Evolutionary conservation across 2,113 vertebrate species (phyloP), one percentile per base, ranked within the genome.

Genomic region (Jacana jacana): DNA sequence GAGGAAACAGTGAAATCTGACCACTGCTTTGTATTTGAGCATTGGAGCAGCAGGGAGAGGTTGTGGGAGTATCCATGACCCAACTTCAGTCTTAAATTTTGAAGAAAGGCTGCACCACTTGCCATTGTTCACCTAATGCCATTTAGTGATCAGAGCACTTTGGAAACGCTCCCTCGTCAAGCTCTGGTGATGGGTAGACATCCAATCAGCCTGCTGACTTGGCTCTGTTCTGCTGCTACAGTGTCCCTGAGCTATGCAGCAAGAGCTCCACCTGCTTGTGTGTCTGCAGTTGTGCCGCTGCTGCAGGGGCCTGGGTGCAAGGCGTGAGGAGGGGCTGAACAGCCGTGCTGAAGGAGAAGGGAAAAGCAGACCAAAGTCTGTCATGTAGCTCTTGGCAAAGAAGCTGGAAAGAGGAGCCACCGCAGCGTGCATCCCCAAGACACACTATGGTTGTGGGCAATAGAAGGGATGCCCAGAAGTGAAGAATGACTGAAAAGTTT

Each of bases 211-310:
- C 63, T 30, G 9, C 23, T 65, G 40, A 25, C 63, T 79, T 58
- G 35, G 48, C 52, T 75, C 22, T 78, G 10, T 46, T 42, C 8
- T 75, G 63, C 52, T 80, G 2, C 77, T 44, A 8, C 86, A 61
- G 54, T 4, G 7, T 70, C 73, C 10, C 28, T 78, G 28, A 54
- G 30, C 37, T 17, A 10, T 2, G 81, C 25, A 79, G 92, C 94
- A 92, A 87, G 80, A 95, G 93, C 89, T 96, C 94, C 93, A 92
- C 72, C 69, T 91, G 71, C 40, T 33, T 91, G 82, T 81, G 70
- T 73, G 58, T 28, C 75, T 90, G 88, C 65, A 30, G 73, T 23
- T n/a, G 35, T 48, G 80, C 6, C 69, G 25, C 57, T 82, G 77
- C 87, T 75, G 39, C 0, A 3, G 23, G 17, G 46, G 31, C 28